Base-by-base conservation (phyloP, 2,113 vertebrate species). In the Cephalopholis sonnerati region DNA sequence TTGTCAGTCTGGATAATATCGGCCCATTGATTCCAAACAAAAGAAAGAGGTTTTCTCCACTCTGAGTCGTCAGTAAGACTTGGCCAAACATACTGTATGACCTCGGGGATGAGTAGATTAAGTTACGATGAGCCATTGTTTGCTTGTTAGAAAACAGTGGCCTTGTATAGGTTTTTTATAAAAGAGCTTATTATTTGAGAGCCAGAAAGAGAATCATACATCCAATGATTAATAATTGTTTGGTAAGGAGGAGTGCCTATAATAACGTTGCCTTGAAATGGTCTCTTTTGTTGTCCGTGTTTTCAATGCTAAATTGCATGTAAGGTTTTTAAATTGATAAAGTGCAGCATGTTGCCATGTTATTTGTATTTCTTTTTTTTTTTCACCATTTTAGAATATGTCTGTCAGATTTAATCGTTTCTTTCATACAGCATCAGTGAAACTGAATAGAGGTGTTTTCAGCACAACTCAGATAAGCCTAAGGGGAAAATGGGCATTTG, bases 391-490 rank as follows among this genome's bases (percentile, higher is more conserved):
- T 64, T 62, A 50, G 44, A 75, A 76, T 66, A 62, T 18, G 11
- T 64, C 22, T 61, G 22, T 53, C 13, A 18, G 9, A 73, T 81
- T 32, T 25, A 77, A 61, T 81, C 20, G n/a, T 51, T 75, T 15
- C 15, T 64, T 74, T 76, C 3, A 58, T 20, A 7, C 64, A n/a
- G 24, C 78, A 27, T 59, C 53, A 76, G 48, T 66, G 46, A 36
- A 41, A 48, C n/a, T 59, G 72, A 79, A 86, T 54, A 18, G 65
- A 74, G 58, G 46, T 74, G 73, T 64, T 76, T 83, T 62, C 65
- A 83, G 77, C 46, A 55, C 61, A 83, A 27, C 77, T 68, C 39
- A 79, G 81, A 64, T 91, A 90, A 85, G 87, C 79, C 75, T 74
- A 8, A n/a, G 27, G 82, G 70, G 64, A 67, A 83, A 87, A 83